Conservation (phyloP, 2,797 vertebrate genomes). For the Hippopotamyrus pictus region DNA sequence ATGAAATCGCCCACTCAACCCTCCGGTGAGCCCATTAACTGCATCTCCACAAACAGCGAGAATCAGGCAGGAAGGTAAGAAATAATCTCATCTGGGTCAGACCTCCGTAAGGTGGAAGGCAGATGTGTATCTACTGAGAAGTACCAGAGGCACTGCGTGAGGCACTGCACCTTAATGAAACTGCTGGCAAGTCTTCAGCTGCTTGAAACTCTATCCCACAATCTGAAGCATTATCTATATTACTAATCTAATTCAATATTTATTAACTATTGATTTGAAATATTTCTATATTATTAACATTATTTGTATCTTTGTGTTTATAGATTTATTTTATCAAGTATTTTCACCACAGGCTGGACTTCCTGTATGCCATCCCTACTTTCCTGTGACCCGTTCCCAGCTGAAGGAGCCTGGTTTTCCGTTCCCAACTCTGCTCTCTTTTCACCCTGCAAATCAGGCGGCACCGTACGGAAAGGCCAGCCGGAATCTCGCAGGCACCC, state of each 20-base stretch:
- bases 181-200: not conserved
- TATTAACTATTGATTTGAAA: not conserved
- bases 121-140: not conserved
- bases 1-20: not conserved
- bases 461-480: not conserved
- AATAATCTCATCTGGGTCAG: not conserved
- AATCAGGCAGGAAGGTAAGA: not conserved
- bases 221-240: not conserved
- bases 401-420: not conserved
- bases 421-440: not conserved
- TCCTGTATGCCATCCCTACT: not conserved
- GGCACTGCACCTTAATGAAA: not conserved
- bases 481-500: not conserved
- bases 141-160: not conserved
- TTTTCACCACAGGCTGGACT: not conserved
- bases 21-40: not conserved
- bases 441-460: not conserved
- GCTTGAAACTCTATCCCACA: not conserved
- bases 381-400: not conserved
- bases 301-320: not conserved
- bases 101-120: not conserved
- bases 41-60: not conserved
- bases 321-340: not conserved
- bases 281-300: not conserved
- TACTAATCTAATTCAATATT: not conserved